phyloP scores from a whole-genome alignment of 1,140 invertebrate genomes.

The Amyelois transitella region DNA sequence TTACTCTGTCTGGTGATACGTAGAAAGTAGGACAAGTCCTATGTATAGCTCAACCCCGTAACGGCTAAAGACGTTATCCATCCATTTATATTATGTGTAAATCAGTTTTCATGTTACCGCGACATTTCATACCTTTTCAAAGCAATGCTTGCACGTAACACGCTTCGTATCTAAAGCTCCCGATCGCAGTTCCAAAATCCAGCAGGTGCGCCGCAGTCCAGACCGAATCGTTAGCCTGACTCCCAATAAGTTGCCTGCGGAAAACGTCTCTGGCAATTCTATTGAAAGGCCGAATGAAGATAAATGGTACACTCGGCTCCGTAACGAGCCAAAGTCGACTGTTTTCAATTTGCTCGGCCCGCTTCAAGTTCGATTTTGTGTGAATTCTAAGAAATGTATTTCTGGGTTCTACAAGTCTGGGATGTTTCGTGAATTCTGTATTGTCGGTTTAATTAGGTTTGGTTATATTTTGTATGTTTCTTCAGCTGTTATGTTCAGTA shows the following conservation, averaged over 20 bases:
- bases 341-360: slow-evolving; percentile 63
- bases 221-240: slow-evolving; percentile 60
- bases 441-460: background rate
- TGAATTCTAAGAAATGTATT: slow-evolving; percentile 51
- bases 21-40: too few relatives aligned
- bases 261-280: slow-evolving; percentile 63
- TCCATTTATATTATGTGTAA: too few relatives aligned
- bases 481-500: too few relatives aligned
- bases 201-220: slow-evolving; percentile 45
- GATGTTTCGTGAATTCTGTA: slow-evolving; percentile 7
- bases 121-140: background rate
- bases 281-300: slow-evolving; percentile 70
- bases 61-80: too few relatives aligned
- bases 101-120: too few relatives aligned
- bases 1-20: too few relatives aligned
- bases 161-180: too few relatives aligned
- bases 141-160: background rate
- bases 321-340: slow-evolving; percentile 65
- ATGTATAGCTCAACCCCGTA: too few relatives aligned
- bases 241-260: slow-evolving; percentile 68
- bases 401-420: slow-evolving; percentile 19
- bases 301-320: slow-evolving; percentile 61
- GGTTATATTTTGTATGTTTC: too few relatives aligned
- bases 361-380: slow-evolving; percentile 55
- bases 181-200: background rate